These are phyloP conservation scores for Amia ocellicauda DNA, from an alignment of 2,113 vertebrate genomes.

Conservation along the genomic window DNA sequence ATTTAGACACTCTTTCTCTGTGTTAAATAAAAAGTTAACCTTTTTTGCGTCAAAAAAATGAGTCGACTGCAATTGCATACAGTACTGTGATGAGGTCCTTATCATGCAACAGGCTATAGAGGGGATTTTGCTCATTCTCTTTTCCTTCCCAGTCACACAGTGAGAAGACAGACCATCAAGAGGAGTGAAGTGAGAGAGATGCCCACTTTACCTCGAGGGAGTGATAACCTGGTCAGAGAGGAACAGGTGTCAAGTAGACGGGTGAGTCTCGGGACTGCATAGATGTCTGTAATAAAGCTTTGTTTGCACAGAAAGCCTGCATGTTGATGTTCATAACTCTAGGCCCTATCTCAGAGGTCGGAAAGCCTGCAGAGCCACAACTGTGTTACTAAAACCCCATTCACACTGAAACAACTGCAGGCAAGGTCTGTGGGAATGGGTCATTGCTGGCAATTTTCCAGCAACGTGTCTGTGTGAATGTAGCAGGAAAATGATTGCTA, in stretches of 20 bases:
- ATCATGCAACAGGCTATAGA: not conserved
- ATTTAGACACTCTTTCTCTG: too few species aligned
- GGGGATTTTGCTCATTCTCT: not conserved
- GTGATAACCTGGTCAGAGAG: conserved; percentile 76
- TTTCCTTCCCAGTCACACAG: conserved; percentile 70
- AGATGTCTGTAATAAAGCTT: too few species aligned
- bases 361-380: too few species aligned
- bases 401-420: too few species aligned
- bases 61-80: not conserved
- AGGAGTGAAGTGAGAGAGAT: conserved; percentile 74
- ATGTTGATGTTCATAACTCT: too few species aligned
- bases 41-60: not conserved
- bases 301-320: not conserved
- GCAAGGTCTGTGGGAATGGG: too few species aligned
- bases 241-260: conserved; percentile 87
- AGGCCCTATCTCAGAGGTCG: too few species aligned
- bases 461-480: too few species aligned
- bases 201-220: conserved; percentile 75
- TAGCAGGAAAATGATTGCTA: too few species aligned
- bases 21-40: too few species aligned
- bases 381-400: too few species aligned
- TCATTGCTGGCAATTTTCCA: too few species aligned
- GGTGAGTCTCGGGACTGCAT: conserved; percentile 53
- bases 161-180: conserved; percentile 76
- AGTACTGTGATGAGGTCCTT: not conserved